Conservation (phyloP, 2,888 invertebrate species). For the Dastarcus helophoroides region DNA sequence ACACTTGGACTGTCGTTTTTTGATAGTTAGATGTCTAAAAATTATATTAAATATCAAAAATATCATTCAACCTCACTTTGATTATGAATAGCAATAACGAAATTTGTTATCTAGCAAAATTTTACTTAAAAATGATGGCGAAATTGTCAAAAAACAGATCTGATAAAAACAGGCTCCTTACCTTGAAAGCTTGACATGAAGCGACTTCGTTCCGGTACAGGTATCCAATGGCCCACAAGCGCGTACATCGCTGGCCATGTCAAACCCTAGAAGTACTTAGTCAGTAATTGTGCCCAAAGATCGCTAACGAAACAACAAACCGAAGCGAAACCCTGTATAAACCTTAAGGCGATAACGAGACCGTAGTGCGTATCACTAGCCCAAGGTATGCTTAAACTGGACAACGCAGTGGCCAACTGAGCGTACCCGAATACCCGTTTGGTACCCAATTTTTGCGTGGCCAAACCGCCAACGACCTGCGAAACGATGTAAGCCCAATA, state of each 20-base stretch:
- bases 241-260: constrained; percentile 71
- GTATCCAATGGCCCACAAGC: constrained; percentile 61
- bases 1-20: too few species aligned
- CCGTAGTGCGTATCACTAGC: constrained; percentile 51
- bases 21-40: too few species aligned
- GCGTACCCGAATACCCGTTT: constrained; percentile 60
- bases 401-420: constrained; percentile 54
- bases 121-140: too few species aligned
- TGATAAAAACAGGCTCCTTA: too few species aligned
- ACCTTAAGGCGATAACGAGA: constrained; percentile 49
- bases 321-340: constrained; percentile 58
- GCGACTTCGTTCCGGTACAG: constrained; percentile 55
- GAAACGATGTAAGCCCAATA: constrained; percentile 65
- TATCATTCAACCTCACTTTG: too few species aligned
- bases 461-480: constrained; percentile 55
- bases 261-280: constrained; percentile 41
- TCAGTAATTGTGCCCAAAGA: not conserved
- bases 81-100: too few species aligned
- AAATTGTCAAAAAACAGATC: too few species aligned
- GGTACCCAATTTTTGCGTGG: constrained; percentile 59
- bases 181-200: constrained; percentile 69
- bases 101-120: too few species aligned
- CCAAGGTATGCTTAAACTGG: constrained; percentile 53
- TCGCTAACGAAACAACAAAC: constrained; percentile 32
- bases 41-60: too few species aligned